phyloP scores from a whole-genome alignment of 2,113 vertebrate genomes.

The Apteryx owenii region DNA sequence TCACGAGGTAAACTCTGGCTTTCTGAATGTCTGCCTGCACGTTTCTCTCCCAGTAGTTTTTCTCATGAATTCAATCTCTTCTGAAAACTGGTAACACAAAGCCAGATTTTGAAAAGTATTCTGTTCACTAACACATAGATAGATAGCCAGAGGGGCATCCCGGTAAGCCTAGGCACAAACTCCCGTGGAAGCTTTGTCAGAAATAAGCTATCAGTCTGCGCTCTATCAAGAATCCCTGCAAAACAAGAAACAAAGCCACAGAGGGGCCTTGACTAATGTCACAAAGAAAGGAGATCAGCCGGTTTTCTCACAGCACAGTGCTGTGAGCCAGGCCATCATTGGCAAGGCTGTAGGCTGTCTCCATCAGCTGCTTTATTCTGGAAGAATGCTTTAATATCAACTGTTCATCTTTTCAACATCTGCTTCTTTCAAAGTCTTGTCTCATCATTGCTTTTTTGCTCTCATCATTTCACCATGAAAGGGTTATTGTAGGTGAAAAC shows the following conservation, averaged over 20 bases:
- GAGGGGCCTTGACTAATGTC: background rate
- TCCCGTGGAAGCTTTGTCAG: background rate
- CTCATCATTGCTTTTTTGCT: conserved; percentile 8
- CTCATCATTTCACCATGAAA: background rate
- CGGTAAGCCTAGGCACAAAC: background rate
- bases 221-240: background rate
- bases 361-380: background rate
- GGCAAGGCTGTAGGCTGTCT: background rate
- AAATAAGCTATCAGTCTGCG: background rate
- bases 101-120: background rate
- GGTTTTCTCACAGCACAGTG: background rate
- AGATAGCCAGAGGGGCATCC: background rate
- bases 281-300: background rate
- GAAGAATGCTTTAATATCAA: background rate
- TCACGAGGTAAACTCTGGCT: background rate
- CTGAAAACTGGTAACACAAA: background rate
- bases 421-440: conserved; percentile 29
- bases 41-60: background rate
- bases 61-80: background rate
- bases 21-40: background rate
- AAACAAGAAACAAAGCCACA: background rate
- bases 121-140: background rate
- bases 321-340: background rate
- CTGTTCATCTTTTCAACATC: background rate
- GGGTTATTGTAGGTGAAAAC: conserved; percentile 20